Evolutionary conservation across 2,888 invertebrate species (phyloP), one percentile per base, ranked within the genome.

Genomic region (Digitonthophagus gazella): DNA sequence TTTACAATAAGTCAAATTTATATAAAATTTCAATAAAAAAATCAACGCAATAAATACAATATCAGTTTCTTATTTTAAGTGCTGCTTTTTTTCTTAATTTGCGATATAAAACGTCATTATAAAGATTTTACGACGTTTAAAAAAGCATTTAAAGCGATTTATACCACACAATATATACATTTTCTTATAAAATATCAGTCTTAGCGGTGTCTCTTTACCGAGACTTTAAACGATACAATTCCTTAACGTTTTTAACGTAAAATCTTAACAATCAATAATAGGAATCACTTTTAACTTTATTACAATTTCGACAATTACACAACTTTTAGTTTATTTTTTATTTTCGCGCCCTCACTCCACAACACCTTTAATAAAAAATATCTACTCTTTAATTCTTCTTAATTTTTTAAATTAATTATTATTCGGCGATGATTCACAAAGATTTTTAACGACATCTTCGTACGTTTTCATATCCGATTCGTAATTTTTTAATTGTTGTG

Each of bases 391-490:
- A 44, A 44, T 44, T 44, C 11, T 44, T 44, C 22, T 44, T 22
- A 22, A 64, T 64, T 44, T 8, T 44, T 44, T 44, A 6, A 8
- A 8, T 71, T 69, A 71, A 65, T 71, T 70, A 64, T 88, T 88
- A 63, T 88, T 88, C 76, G 89, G 89, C 0, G 89, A 88, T 58
- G 87, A 86, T 78, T 87, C 87, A 79, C 88, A 89, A 79, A 93
- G 85, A 8, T 91, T 89, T 44, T 90, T 88, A 18, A 93, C 86
- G 84, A 93, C 88, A 74, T 87, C 89, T 77, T 94, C 93, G 80
- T 91, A 93, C 78, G 91, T 91, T 1, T 88, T 87, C 74, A 91
- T 87, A 64, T 89, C 90, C 8, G 89, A 89, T 80, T 94, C 93
- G 80, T 90, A 93, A 75, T 86, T 87, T 77, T 90, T 89, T 69